Evolutionary conservation across 2,797 vertebrate species (phyloP), one percentile per base, ranked within the genome.

Genomic region (Philypnodon macrostomus): DNA sequence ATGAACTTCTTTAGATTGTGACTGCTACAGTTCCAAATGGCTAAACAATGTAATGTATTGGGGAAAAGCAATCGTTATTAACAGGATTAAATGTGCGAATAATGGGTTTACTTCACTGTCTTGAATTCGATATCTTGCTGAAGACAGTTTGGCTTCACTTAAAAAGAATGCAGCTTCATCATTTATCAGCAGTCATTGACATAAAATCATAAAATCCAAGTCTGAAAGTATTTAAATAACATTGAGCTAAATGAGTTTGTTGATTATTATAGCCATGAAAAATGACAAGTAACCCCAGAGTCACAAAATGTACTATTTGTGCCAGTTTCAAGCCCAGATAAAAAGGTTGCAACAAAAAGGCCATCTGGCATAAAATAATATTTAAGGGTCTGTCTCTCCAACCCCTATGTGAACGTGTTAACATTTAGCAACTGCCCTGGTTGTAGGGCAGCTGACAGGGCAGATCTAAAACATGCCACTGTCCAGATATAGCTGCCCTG

Each of bases 401-500:
- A 39, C 46, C 13, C 29, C 35, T 51, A 35, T 41, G 21, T 55
- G 9, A 62, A 51, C 58, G 40, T 47, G 59, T 59, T n/a, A 66
- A 52, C 15, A 6, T 65, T 51, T 34, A 2, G 31, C 24, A 5
- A 32, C 29, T 29, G 1, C 18, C 48, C 21, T 23, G 21, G 21
- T 23, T 23, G 21, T 23, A 76, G 76, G 71, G 59, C 80, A 78
- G 60, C 80, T 85, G 79, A 83, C 80, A 73, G 63, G 73, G 57
- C 74, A 83, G 67, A 84, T 83, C 63, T 79, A 71, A 78, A 81
- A 67, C 72, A 53, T 42, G 71, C 78, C 80, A 70, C 68, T 86
- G 73, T 75, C 66, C 64, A 63, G 78, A 75, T 80, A 70, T 58
- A 80, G 61, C 42, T 14, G 15, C 66, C 68, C 63, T 62, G 47